Evolutionary conservation across 2,888 invertebrate species (phyloP).

Genomic region (Netelia inedita): DNA sequence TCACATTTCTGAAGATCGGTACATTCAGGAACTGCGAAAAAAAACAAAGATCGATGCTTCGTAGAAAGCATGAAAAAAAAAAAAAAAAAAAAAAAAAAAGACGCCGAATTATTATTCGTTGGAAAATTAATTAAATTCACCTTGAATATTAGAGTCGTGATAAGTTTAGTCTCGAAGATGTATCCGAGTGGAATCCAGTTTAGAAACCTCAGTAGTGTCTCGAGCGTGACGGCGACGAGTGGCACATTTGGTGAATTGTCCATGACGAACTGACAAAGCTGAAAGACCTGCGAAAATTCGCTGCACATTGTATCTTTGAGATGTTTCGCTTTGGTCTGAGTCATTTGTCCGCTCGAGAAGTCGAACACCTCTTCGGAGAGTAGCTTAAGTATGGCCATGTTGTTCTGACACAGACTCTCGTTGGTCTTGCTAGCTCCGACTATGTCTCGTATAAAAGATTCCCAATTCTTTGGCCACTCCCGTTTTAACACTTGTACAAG

Average conservation of each 20-base stretch:
- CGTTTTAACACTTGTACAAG: conserved; percentile 99
- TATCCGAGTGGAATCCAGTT: conserved; percentile 99
- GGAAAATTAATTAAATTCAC: conserved; percentile 76
- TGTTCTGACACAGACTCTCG: conserved; percentile 99
- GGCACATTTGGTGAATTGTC: conserved; percentile 99
- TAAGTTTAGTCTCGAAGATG: conserved; percentile 99
- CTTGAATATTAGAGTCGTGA: conserved; percentile 96
- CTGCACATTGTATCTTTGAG: conserved; percentile 99
- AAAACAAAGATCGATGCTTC: conserved; percentile 6
- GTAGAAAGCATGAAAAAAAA: neutral
- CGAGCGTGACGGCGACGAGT: conserved; percentile 97
- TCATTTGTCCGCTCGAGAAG: conserved; percentile 98
- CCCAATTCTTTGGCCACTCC: conserved; percentile 99
- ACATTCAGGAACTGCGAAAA: conserved; percentile 94
- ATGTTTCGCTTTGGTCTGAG: conserved; percentile 99
- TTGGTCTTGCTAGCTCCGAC: conserved; percentile 99
- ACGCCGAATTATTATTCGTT: neutral
- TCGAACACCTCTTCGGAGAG: conserved; percentile 99
- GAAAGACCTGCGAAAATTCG: conserved; percentile 99
- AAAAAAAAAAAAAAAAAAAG: neutral
- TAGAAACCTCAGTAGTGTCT: conserved; percentile 97
- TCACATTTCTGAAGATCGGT: conserved; percentile 98
- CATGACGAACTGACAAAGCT: conserved; percentile 98
- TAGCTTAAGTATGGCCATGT: conserved; percentile 99
- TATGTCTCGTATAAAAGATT: conserved; percentile 99